phyloP scores from a whole-genome alignment of 2,888 invertebrate species.

The Augochlorella aurata region DNA sequence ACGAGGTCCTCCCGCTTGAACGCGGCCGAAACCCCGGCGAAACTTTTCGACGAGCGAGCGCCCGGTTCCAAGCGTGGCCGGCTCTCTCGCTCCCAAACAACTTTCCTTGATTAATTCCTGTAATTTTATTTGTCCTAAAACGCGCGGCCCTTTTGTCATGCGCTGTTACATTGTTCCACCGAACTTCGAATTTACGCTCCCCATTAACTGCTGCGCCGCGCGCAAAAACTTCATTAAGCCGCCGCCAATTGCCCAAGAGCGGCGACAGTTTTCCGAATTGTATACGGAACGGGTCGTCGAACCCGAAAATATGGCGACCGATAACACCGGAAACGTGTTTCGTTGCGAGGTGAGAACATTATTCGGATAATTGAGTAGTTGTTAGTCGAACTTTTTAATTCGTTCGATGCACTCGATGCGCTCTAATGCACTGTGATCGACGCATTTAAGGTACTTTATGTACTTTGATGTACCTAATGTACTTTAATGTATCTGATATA shows the following conservation, averaged over 20 bases:
- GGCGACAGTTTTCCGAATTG: not conserved
- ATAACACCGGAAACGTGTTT: no score
- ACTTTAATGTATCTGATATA: no score
- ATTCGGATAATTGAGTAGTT: no score
- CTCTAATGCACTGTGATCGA: no score
- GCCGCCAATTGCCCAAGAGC: not conserved
- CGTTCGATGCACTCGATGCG: no score
- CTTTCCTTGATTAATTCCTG: constrained; percentile 28
- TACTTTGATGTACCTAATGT: no score
- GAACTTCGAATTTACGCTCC: constrained; percentile 13
- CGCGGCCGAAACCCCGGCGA: not conserved
- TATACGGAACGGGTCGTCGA: not conserved
- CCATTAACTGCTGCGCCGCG: constrained; percentile 11
- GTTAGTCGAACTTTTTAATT: no score
- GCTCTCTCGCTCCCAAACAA: not conserved
- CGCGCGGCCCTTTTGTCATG: constrained; percentile 19
- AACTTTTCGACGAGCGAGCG: constrained; percentile 14
- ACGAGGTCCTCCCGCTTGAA: not conserved
- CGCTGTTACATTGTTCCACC: constrained; percentile 17
- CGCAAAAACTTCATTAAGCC: constrained; percentile 4
- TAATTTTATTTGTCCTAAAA: constrained; percentile 28
- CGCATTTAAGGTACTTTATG: no score
- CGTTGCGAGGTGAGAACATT: no score
- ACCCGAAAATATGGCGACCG: not conserved
- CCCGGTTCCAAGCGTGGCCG: not conserved